phyloP scores from a whole-genome alignment of 2,113 vertebrate species.

The Propithecus coquereli region DNA sequence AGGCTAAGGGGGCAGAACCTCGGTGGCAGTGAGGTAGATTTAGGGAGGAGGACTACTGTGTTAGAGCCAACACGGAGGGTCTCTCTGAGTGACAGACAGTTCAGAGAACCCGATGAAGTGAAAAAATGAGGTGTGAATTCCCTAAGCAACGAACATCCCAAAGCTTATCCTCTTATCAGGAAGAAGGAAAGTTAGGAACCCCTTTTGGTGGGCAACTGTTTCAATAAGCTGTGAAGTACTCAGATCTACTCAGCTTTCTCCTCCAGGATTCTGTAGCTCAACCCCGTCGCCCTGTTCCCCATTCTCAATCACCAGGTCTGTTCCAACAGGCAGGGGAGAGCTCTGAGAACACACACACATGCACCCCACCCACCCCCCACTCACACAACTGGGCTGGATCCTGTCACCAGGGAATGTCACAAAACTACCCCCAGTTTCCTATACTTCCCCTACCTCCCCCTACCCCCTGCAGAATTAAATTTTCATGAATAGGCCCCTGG shows the following conservation, averaged over 20 bases:
- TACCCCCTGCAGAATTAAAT: background rate
- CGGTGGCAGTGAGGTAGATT: background rate
- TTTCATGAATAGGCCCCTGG: background rate
- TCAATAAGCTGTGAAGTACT: background rate
- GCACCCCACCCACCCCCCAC: background rate
- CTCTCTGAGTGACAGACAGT: background rate
- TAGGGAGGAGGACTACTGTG: background rate
- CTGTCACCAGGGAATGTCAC: background rate
- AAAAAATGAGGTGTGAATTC: background rate
- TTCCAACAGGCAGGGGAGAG: background rate
- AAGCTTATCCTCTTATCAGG: background rate
- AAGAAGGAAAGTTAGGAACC: background rate
- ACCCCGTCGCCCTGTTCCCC: background rate
- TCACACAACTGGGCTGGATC: too few relatives aligned
- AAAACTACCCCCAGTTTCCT: background rate
- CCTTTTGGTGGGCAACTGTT: background rate
- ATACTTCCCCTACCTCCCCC: too few relatives aligned
- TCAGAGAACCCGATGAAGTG: background rate
- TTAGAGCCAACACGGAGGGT: background rate
- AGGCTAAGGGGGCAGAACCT: background rate
- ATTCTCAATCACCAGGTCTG: background rate
- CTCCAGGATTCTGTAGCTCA: background rate
- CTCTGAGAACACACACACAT: background rate
- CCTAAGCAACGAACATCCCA: background rate
- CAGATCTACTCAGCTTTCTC: background rate